Evolutionary conservation across 2,888 invertebrate genomes (phyloP).

Genomic region (Lordiphosa fenestrarum): DNA sequence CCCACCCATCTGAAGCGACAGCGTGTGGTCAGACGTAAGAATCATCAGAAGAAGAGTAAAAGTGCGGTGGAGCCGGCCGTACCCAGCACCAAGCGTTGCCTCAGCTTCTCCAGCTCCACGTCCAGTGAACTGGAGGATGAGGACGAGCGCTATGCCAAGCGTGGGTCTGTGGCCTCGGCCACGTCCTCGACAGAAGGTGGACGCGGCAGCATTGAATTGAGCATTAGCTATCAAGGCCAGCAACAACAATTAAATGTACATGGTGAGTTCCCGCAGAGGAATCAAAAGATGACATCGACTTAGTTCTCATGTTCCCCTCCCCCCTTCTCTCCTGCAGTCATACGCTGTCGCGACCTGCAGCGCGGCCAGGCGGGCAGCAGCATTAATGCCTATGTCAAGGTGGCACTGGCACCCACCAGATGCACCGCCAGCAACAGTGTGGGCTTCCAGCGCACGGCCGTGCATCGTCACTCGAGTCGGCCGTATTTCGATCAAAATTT

Average conservation of each 20-base stretch:
- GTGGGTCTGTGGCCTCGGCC: slow-evolving; percentile 75
- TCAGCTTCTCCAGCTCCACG: slow-evolving; percentile 82
- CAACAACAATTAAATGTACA: slow-evolving; percentile 85
- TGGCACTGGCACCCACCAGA: slow-evolving; percentile 74
- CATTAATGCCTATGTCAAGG: slow-evolving; percentile 92
- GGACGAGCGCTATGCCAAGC: slow-evolving; percentile 79
- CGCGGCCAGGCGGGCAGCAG: slow-evolving; percentile 84
- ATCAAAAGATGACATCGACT: neutral
- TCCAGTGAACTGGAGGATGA: slow-evolving; percentile 80
- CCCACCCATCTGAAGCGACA: slow-evolving; percentile 79
- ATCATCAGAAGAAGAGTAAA: slow-evolving; percentile 42
- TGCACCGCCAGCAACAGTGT: slow-evolving; percentile 61
- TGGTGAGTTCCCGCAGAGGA: slow-evolving; percentile 82
- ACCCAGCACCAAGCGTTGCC: slow-evolving; percentile 82
- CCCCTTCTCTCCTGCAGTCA: slow-evolving; percentile 82
- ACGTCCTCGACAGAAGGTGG: slow-evolving; percentile 73
- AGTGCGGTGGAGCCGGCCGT: slow-evolving; percentile 64
- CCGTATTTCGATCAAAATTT: slow-evolving; percentile 91
- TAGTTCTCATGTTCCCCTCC: neutral
- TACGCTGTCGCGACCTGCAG: slow-evolving; percentile 88
- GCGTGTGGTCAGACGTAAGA: slow-evolving; percentile 78
- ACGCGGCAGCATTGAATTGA: slow-evolving; percentile 84
- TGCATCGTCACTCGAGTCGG: slow-evolving; percentile 88
- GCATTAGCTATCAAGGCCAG: slow-evolving; percentile 81
- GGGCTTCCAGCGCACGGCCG: slow-evolving; percentile 89